Evolutionary conservation across 2,113 vertebrate species (phyloP), one percentile per base, ranked within the genome.

Genomic region (Cochlearius cochlearius): DNA sequence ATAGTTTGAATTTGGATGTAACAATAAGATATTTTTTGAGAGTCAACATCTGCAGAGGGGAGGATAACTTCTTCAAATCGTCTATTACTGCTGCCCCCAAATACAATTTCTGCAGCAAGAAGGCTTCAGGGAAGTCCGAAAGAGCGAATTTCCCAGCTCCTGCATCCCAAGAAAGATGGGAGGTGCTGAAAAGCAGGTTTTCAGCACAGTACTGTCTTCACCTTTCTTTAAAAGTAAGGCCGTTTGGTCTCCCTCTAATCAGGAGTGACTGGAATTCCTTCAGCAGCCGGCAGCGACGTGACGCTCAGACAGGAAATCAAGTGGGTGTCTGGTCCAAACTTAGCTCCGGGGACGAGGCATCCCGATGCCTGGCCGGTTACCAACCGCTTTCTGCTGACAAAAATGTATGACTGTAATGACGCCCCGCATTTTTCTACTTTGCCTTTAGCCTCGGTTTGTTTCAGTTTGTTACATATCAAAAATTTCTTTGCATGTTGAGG

Each of bases 251-350:
- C 21, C 71, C 53, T 83, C 49, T 77, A 47, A 67, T 85, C 74
- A 88, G 47, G 66, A 91, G 74, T 88, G 78, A 90, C 52, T 90
- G 60, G 63, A 94, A 94, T 66, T 84, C 82, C 84, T 96, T 39
- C 68, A 87, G 88, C 69, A 56, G 81, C 62, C 62, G 66, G 62
- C 90, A 86, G 85, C 19, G 1, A 47, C 62, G 19, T 91, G 78
- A 67, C 43, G 14, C 88, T 92, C 15, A 71, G 92, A 69, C 58
- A 86, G 89, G 84, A 96, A 96, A 66, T 91, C 85, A 83, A 79
- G 89, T 78, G 84, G 86, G 77, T 80, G 71, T 80, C 85, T 93
- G 74, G 47, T 91, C 96, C 93, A 80, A 95, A 95, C 52, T 90
- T 95, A 86, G 68, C 91, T 41, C 84, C 36, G 58, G 41, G 64